Evolutionary conservation across 2,797 vertebrate genomes (phyloP).

Genomic region (Cheirogaleus major): DNA sequence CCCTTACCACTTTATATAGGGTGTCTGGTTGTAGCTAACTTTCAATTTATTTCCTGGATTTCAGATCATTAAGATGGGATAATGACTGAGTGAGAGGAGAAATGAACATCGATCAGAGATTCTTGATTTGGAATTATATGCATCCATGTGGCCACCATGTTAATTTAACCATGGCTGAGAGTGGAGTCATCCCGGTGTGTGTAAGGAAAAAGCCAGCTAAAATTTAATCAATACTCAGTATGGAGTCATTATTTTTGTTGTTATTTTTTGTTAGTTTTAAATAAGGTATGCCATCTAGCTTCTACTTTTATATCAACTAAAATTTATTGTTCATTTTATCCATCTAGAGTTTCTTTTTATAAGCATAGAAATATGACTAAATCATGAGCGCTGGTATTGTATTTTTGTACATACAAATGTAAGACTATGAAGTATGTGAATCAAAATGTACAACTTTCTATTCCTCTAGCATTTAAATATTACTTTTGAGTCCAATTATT

Average conservation of each 20-base stretch:
- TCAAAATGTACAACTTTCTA: constrained; percentile 10
- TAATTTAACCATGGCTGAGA: not conserved
- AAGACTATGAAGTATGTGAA: not conserved
- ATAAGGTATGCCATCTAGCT: not conserved
- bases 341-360: not conserved
- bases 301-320: not conserved
- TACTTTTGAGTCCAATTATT: constrained; percentile 39
- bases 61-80: not conserved
- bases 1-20: not conserved
- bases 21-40: not conserved
- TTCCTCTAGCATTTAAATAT: constrained; percentile 24
- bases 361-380: not conserved
- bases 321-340: not conserved
- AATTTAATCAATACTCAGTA: not conserved
- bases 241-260: not conserved
- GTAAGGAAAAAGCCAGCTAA: not conserved
- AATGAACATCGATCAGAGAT: not conserved
- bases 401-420: constrained; percentile 30
- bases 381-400: not conserved
- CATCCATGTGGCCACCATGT: not conserved
- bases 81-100: not conserved
- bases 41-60: not conserved
- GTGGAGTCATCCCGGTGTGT: not conserved
- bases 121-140: not conserved
- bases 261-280: not conserved